Conservation (phyloP, 1,140 invertebrate genomes). For the Drosophila prosaltans region DNA sequence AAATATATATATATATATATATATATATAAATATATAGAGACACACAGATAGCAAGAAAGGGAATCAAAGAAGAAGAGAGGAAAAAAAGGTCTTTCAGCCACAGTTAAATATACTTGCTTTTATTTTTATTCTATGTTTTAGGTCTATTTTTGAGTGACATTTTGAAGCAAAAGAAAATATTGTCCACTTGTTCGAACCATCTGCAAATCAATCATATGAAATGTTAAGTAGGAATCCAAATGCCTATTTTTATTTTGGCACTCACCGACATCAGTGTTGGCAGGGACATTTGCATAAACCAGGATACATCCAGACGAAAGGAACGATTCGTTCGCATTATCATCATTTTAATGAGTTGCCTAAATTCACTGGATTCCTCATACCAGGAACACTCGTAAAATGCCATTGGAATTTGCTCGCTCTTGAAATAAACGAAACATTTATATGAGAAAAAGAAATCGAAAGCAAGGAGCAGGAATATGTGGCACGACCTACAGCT, state of each 20-base stretch:
- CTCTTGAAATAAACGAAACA: slow-evolving; percentile 44
- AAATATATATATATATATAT: too few relatives aligned
- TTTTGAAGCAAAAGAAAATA: slow-evolving; percentile 74
- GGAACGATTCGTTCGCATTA: slow-evolving; percentile 64
- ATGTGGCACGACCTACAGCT: slow-evolving; percentile 47
- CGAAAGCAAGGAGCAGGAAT: slow-evolving; percentile 17
- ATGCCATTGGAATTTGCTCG: slow-evolving; percentile 61
- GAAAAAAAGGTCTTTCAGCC: slow-evolving; percentile 2
- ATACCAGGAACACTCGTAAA: slow-evolving; percentile 68
- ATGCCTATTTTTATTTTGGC: neutral
- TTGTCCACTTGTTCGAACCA: slow-evolving; percentile 72
- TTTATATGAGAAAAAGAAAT: neutral
- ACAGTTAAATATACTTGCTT: slow-evolving; percentile 2
- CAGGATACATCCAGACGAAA: slow-evolving; percentile 73
- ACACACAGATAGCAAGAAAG: too few relatives aligned
- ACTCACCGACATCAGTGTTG: slow-evolving; percentile 73
- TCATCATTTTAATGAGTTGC: slow-evolving; percentile 72
- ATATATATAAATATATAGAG: too few relatives aligned
- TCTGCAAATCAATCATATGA: slow-evolving; percentile 62
- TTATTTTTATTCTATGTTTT: slow-evolving; percentile 17
- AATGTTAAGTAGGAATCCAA: neutral
- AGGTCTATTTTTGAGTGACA: slow-evolving; percentile 59
- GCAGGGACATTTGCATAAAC: slow-evolving; percentile 74
- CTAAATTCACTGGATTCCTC: slow-evolving; percentile 64
- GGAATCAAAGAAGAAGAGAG: slow-evolving; percentile 9